A percentile compares a stretch with the other conserved stretches of the same genome.
These are phyloP conservation scores for Ornithorhynchus anatinus DNA, from an alignment of 2,113 vertebrate genomes.

Conservation along the genomic window DNA sequence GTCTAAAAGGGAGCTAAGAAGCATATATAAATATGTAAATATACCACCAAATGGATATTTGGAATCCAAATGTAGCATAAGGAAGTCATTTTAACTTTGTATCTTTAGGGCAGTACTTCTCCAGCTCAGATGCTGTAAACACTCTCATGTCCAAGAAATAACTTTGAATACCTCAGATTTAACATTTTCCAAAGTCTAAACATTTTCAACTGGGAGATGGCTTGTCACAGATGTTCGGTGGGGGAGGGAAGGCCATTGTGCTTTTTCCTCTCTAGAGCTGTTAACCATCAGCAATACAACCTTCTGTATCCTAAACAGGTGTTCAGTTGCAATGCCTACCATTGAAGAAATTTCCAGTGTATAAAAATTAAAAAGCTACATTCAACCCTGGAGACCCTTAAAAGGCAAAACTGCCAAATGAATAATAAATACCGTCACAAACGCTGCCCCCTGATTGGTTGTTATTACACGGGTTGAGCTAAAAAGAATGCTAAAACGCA, in stretches of 20 bases:
- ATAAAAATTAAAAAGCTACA: slow-evolving; percentile 11
- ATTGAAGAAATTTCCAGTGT: slow-evolving; percentile 12
- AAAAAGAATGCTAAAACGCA: slow-evolving; percentile 4
- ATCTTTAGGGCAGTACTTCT: neutral
- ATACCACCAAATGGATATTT: neutral
- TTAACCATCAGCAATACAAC: neutral
- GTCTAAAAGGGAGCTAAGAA: too few species aligned
- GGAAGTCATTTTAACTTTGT: neutral
- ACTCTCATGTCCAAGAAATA: neutral
- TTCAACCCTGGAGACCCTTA: neutral
- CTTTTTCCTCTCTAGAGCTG: neutral
- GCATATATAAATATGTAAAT: neutral
- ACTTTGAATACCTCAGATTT: neutral
- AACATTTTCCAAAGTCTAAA: slow-evolving; percentile 17
- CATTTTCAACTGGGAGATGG: neutral
- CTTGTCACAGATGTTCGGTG: neutral
- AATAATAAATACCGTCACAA: neutral
- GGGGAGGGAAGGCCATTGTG: neutral
- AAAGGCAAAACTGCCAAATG: slow-evolving; percentile 1
- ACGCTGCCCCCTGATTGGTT: slow-evolving; percentile 14
- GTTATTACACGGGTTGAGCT: neutral
- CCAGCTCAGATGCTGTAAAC: neutral
- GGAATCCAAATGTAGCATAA: neutral
- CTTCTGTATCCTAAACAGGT: neutral
- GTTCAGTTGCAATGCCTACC: neutral